These are phyloP conservation scores for Saccostrea echinata DNA, from an alignment of 1,140 invertebrate species.

Conservation along the genomic window DNA sequence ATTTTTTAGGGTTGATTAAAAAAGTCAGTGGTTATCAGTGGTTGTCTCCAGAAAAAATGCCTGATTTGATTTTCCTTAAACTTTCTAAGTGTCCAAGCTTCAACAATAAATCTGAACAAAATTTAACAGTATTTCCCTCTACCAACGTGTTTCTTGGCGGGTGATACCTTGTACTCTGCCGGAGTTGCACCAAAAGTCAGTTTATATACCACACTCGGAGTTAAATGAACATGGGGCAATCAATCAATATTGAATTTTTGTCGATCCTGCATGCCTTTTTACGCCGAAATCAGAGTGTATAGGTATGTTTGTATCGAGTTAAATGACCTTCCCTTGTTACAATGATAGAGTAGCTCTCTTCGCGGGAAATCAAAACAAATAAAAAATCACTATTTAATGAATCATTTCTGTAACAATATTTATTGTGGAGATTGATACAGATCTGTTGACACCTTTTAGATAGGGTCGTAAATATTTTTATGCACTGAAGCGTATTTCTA, in stretches of 20 bases:
- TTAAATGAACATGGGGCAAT: slow-evolving; percentile 12
- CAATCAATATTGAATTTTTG: slow-evolving; percentile 29
- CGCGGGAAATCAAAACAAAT: slow-evolving; percentile 10
- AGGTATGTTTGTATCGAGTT: slow-evolving; percentile 20
- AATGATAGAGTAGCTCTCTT: neutral
- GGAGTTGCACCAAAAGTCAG: slow-evolving; percentile 29
- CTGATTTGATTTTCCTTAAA: too few species aligned
- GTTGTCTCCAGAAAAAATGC: too few species aligned
- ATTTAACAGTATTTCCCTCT: too few species aligned
- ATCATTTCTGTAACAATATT: neutral
- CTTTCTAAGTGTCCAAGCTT: neutral
- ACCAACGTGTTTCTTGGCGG: neutral
- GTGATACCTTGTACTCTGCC: neutral
- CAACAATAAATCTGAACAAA: neutral
- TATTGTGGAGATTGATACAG: neutral
- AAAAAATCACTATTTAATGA: neutral
- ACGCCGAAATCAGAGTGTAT: neutral
- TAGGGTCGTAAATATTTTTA: neutral
- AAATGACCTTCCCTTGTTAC: neutral
- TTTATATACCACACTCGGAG: neutral
- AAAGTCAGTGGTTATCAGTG: too few species aligned
- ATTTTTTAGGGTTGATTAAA: neutral
- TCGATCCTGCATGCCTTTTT: slow-evolving; percentile 24
- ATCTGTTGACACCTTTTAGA: neutral
- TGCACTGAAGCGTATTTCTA: neutral